Base-by-base conservation (phyloP, 2,113 vertebrate species). In the Dasypus novemcinctus region DNA sequence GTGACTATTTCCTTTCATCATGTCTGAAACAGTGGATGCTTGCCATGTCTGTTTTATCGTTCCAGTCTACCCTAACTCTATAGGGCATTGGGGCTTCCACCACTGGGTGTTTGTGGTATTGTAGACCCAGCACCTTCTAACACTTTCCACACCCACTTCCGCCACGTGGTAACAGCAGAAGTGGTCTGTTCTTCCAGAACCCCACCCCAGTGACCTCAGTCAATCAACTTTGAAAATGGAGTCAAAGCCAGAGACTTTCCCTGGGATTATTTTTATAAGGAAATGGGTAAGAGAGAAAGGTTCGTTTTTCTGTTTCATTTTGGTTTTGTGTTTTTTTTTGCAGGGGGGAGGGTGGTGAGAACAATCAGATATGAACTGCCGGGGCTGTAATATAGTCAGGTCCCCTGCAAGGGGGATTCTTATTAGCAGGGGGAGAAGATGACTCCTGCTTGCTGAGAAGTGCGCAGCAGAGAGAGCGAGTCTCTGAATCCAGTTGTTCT, bases 31-130 rank as follows among this genome's bases (percentile, higher is more conserved):
- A 5, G 12, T 57, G n/a, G 36, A 21, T 27, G 14, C 81, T 68
- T 82, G 49, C 21, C 38, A 31, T 27, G 17, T 27, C 3, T 33
- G 69, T 54, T 38, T 80, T 38, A n/a, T 33, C 49, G 31, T 54
- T 54, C 59, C 4, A 0, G 1, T 38, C 49, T n/a, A 23, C 36
- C 8, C 0, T 21, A 18, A 61, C 36, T 46, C 74, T 15, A 3
- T 1, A 49, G 33, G 74, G 23, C 87, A 43, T 12, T 21, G 74
- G 18, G 78, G 4, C 33, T 33, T 68, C 0, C 0, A 27, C 46
- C 31, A 33, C 41, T 4, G 10, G 13, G 17, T n/a, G 49, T 41
- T 52, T 38, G 1, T 13, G 52, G 38, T 20, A 14, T 13, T 54
- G 0, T 2, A 38, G 36, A n/a, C 27, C 43, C 31, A 14, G 38